Evolutionary conservation across 1,140 invertebrate species (phyloP), one percentile per base, ranked within the genome.

Genomic region (Melitaea cinxia): DNA sequence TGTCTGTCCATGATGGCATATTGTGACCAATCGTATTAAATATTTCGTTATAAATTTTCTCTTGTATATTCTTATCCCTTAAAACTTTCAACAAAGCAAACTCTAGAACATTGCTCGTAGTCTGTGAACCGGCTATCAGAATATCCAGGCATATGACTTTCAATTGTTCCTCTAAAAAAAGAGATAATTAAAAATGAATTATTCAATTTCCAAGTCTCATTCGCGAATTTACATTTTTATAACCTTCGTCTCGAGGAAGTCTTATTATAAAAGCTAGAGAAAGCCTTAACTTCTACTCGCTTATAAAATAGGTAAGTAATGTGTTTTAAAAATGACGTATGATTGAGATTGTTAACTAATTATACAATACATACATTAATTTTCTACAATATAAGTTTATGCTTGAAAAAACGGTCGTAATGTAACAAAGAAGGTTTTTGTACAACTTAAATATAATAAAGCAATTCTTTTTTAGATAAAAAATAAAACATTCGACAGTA

Each of bases 41-140:
- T 14, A 97, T 92, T 82, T 96, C 95, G 0, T 93, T 70, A 15
- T 93, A 93, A 0, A 96, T 81, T 74, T 93, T 93, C 0, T 88
- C 70, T 81, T 97, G 96, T 1, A 96, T 85, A 15, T 94, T 92
- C 59, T 92, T 92, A 64, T 95, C 82, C 39, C 94, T 81, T 0
- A 95, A 82, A 75, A 96, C 93, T n/a, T 93, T 91, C 35, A 96
- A 89, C 26, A 97, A 88, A 0, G 93, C 92, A 86, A 97, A 95
- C 64, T 94, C 93, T 2, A 97, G 75, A 0, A 94, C 93, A 26
- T 92, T 94, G 35, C 95, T 93, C 0, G 96, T 97, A 0, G 96
- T 97, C 60, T 93, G 92, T 0, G 92, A 92, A 5, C 95, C 95
- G 2, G 94, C 95, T 63, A 96, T 93, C 54, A 96, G 94, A 2